These are phyloP conservation scores for Emmelina monodactyla DNA, from an alignment of 2,888 invertebrate genomes.

Conservation along the genomic window DNA sequence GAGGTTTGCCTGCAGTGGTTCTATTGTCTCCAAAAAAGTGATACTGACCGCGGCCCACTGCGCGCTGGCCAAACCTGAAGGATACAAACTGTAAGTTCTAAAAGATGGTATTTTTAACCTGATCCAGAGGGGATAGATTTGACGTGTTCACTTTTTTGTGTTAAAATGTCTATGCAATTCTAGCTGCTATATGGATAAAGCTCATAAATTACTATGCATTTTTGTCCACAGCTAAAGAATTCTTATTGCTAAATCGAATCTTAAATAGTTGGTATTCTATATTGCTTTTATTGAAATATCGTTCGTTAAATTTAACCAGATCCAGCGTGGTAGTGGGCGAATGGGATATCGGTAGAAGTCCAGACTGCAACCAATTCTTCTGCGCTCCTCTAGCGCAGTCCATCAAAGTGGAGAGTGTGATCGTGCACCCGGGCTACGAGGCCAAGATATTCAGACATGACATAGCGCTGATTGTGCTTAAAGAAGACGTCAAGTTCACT, in stretches of 20 bases:
- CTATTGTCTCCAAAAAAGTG: conserved; percentile 69
- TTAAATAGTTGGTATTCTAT: too few relatives aligned
- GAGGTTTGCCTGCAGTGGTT: conserved; percentile 79
- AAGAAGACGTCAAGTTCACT: conserved; percentile 67
- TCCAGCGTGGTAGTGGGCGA: conserved; percentile 78
- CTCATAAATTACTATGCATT: too few relatives aligned
- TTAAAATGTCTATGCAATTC: too few relatives aligned
- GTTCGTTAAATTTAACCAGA: conserved; percentile 38
- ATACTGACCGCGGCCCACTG: conserved; percentile 82
- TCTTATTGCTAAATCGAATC: too few relatives aligned
- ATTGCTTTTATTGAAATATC: not conserved
- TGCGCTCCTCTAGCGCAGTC: conserved; percentile 77
- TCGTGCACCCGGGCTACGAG: conserved; percentile 80
- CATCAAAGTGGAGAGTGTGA: conserved; percentile 75
- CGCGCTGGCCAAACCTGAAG: conserved; percentile 77
- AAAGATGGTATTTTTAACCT: not conserved
- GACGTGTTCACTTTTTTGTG: too few relatives aligned
- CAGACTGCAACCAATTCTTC: conserved; percentile 78
- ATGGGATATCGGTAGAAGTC: conserved; percentile 74
- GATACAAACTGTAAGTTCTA: conserved; percentile 74
- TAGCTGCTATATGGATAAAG: too few relatives aligned
- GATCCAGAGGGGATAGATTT: too few relatives aligned
- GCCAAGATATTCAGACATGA: conserved; percentile 73
- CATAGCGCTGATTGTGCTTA: conserved; percentile 76
- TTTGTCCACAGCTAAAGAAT: too few relatives aligned